Evolutionary conservation across 2,797 vertebrate species (phyloP).

Genomic region (Peromyscus eremicus): DNA sequence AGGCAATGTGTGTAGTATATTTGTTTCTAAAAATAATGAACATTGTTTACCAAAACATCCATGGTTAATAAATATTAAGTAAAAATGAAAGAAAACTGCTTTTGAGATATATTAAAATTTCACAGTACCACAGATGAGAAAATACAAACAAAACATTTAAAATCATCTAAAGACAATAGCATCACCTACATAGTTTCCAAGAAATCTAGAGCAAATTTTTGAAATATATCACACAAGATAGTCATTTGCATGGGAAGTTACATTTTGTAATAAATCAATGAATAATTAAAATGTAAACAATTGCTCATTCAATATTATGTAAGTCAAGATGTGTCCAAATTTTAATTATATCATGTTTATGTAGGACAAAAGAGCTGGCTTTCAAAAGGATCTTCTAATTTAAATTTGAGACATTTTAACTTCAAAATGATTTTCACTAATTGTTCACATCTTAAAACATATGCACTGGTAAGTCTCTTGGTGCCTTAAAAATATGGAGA

Average conservation of each 20-base stretch:
- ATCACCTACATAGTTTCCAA: not conserved
- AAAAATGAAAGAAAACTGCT: not conserved
- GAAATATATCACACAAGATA: not conserved
- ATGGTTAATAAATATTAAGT: not conserved
- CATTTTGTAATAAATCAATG: not conserved
- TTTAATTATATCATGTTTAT: not conserved
- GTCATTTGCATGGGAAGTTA: not conserved
- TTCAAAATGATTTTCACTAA: not conserved
- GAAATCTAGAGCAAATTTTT: not conserved
- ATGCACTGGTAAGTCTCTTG: not conserved
- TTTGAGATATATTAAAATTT: not conserved
- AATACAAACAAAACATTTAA: not conserved
- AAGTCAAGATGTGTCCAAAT: not conserved
- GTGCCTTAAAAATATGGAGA: not conserved
- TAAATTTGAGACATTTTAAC: not conserved
- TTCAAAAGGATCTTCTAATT: not conserved
- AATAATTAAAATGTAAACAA: not conserved
- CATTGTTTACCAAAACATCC: not conserved
- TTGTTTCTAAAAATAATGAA: not conserved
- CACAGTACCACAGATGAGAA: not conserved
- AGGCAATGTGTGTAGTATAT: not conserved
- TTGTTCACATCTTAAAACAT: not conserved
- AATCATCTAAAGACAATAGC: not conserved
- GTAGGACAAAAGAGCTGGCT: not conserved
- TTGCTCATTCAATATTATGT: not conserved